Evolutionary conservation across 2,888 invertebrate genomes (phyloP), one percentile per base, ranked within the genome.

Genomic region (Osmoderma eremita): DNA sequence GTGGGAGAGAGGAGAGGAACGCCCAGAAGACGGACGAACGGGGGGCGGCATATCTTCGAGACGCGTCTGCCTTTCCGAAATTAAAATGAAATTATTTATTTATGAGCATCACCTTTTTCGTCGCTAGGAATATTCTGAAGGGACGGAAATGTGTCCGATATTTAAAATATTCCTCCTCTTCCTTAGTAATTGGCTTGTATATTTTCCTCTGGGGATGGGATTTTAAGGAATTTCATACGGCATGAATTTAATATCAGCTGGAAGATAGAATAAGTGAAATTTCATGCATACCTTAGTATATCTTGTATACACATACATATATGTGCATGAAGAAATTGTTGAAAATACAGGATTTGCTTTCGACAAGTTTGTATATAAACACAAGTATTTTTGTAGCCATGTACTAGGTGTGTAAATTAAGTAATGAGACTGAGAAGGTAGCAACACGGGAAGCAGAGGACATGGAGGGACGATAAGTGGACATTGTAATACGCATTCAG

Each of bases 71-170:
- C 30, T 61, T 30, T 61, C 45, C 30, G 45, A 61, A 61, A 61
- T 61, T 61, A 61, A 61, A 61, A 61, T 48, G 45, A 61, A 61
- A 61, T 61, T 61, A 61, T 61, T 61, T 61, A 61, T 61, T 61
- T 61, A 61, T 61, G 58, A 61, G 58, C 36, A 30, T 61, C 30
- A 61, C 45, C 58, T 61, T 61, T 61, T 51, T n/a, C 24, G 12
- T 20, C 20, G 50, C 30, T 20, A 30, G 10, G 30, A 30, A 51
- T 30, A 8, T 13, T 13, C 24, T 30, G 3, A 20, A 2, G 50
- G 13, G 50, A 51, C 12, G 50, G 50, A 51, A 51, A 22, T 24
- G 50, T 51, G 50, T 51, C 50, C 50, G 30, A 51, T 51, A 51
- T 51, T 50, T 51, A 51, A 51, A 51, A 30, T 30, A 51, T 51